Evolutionary conservation across 2,888 invertebrate species (phyloP).

Genomic region (Erebia aethiops): DNA sequence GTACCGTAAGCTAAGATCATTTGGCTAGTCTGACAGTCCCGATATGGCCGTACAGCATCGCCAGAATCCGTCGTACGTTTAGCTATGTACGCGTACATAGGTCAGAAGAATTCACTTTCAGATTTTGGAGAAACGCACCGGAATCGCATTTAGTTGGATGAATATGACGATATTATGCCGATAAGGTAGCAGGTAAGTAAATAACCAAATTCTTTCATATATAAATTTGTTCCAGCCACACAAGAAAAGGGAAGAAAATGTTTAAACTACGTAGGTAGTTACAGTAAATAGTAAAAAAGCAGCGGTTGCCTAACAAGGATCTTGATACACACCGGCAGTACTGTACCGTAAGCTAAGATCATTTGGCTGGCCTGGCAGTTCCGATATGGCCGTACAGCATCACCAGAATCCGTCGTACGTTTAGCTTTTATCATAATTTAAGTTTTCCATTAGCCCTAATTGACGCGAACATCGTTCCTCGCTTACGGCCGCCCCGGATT

Average conservation of each 20-base stretch:
- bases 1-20: no score
- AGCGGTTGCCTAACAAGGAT: background rate
- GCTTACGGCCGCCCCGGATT: constrained; percentile 74
- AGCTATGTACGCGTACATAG: constrained; percentile 44
- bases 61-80: constrained; percentile 60
- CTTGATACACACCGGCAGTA: background rate
- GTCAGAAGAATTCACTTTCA: no score
- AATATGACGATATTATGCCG: no score
- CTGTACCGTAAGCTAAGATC: no score
- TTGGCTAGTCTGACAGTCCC: constrained; percentile 29
- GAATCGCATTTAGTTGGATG: no score
- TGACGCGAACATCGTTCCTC: constrained; percentile 82
- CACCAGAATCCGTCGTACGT: constrained; percentile 56
- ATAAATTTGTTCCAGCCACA: no score
- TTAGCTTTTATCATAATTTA: constrained; percentile 83
- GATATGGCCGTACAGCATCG: constrained; percentile 61
- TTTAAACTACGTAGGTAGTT: no score
- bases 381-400: constrained; percentile 62
- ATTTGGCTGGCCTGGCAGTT: constrained; percentile 25
- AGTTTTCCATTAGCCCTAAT: constrained; percentile 82
- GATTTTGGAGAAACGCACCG: no score
- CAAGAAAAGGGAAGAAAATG: no score
- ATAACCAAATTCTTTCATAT: no score
- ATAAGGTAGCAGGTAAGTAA: no score
- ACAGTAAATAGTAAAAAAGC: background rate